Conservation (phyloP, 2,113 vertebrate genomes). For the Desmodus rotundus region DNA sequence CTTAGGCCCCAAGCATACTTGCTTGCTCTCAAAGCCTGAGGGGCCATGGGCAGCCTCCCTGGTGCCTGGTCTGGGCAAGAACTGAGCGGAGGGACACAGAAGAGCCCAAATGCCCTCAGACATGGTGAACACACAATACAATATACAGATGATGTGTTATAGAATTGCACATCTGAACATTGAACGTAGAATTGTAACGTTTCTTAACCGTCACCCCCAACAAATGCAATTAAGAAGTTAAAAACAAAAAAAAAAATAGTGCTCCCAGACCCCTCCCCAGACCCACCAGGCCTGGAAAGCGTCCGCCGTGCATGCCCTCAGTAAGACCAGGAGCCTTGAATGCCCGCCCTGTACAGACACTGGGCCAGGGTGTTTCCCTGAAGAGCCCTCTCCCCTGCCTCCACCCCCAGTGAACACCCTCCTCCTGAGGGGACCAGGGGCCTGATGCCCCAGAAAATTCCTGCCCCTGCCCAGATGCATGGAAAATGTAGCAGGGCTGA, state of each 20-base stretch:
- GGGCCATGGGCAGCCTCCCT: neutral
- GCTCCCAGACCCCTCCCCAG: neutral
- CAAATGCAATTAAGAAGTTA: neutral
- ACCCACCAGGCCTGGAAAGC: neutral
- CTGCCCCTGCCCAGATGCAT: neutral
- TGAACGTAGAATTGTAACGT: too few species aligned
- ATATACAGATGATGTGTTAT: neutral
- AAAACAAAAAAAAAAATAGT: neutral
- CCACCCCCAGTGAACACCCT: neutral
- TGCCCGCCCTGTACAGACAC: fast-evolving
- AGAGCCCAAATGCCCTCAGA: neutral
- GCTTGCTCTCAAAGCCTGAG: neutral
- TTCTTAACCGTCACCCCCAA: neutral
- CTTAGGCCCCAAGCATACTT: neutral
- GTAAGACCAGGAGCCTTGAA: neutral
- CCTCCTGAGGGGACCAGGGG: neutral
- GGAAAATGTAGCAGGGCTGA: neutral
- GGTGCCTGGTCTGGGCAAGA: neutral
- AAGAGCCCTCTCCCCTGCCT: neutral
- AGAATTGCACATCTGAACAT: neutral
- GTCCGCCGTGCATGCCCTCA: fast-evolving
- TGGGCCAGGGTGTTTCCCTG: too few species aligned
- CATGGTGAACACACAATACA: neutral
- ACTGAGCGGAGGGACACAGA: neutral
- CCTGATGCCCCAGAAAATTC: neutral